A percentile compares a stretch with the other conserved stretches of the same genome.
phyloP scores from a whole-genome alignment of 2,797 vertebrate genomes.

The Sylvia borin region DNA sequence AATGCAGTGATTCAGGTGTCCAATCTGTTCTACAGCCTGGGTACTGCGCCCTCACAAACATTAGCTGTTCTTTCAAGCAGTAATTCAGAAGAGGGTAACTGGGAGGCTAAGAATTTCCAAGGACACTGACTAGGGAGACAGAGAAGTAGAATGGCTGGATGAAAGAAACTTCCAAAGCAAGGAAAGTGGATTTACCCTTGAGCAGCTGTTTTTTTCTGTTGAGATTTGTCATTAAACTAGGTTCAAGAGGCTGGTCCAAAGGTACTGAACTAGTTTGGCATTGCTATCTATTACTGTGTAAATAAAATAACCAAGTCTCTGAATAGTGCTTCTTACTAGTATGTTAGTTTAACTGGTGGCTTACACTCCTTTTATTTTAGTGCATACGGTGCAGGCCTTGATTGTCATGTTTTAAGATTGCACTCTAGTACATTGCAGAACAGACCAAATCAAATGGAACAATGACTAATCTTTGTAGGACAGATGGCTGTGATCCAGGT shows the following conservation, averaged over 20 bases:
- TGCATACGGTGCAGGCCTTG: background rate
- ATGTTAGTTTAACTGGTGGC: background rate
- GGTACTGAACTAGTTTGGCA: background rate
- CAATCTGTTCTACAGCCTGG: background rate
- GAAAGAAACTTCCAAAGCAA: background rate
- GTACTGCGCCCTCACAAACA: background rate
- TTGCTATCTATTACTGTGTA: background rate
- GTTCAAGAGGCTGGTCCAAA: background rate
- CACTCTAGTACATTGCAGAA: background rate
- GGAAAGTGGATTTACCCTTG: background rate
- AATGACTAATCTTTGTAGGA: conserved; percentile 31
- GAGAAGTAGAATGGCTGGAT: background rate
- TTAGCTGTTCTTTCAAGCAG: background rate
- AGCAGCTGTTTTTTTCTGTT: background rate
- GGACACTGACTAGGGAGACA: background rate
- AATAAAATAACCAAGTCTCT: background rate
- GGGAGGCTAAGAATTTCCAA: background rate
- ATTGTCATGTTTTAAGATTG: background rate
- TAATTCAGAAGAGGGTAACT: background rate
- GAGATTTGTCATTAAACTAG: background rate
- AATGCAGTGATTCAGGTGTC: background rate
- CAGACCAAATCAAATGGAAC: background rate
- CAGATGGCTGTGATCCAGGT: conserved; percentile 49
- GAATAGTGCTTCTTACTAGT: background rate
- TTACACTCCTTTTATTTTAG: background rate